A percentile compares a stretch with the other conserved stretches of the same genome.
Conservation (phyloP, 92 coral and sea anemone species). For the Phenganax marumi region DNA sequence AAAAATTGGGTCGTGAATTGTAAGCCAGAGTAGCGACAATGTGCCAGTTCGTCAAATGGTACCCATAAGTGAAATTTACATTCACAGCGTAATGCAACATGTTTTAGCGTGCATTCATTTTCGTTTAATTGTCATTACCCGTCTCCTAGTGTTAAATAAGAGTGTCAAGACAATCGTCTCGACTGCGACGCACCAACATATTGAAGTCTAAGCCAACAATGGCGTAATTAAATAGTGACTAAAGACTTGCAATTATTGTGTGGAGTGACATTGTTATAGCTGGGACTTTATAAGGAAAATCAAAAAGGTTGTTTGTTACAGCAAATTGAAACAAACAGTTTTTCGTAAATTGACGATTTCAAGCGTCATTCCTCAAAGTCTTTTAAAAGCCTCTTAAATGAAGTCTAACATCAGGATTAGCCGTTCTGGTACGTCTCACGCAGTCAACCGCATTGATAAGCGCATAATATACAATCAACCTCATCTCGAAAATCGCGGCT, state of each 20-base stretch:
- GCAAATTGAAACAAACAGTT: background rate
- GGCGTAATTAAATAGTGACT: conserved; percentile 10
- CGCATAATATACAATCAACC: no score
- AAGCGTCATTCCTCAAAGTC: no score
- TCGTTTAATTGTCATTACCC: background rate
- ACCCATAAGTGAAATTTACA: conserved; percentile 4
- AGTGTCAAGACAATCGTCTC: background rate
- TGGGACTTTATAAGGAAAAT: conserved; percentile 7
- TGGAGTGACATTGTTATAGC: background rate
- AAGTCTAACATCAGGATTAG: no score
- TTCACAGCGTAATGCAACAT: background rate
- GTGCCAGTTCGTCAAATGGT: background rate
- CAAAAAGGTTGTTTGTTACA: background rate
- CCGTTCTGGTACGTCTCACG: no score
- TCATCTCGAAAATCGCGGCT: no score
- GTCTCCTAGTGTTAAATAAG: background rate
- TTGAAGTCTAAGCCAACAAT: background rate
- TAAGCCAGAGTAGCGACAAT: no score
- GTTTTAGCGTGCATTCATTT: background rate
- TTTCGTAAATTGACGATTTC: no score
- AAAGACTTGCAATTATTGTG: conserved; percentile 11
- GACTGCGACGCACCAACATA: background rate
- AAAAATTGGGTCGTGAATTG: no score
- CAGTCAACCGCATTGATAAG: no score
- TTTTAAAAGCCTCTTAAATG: no score